Evolutionary conservation across 2,797 vertebrate species (phyloP).

Genomic region (Siniperca obscura): DNA sequence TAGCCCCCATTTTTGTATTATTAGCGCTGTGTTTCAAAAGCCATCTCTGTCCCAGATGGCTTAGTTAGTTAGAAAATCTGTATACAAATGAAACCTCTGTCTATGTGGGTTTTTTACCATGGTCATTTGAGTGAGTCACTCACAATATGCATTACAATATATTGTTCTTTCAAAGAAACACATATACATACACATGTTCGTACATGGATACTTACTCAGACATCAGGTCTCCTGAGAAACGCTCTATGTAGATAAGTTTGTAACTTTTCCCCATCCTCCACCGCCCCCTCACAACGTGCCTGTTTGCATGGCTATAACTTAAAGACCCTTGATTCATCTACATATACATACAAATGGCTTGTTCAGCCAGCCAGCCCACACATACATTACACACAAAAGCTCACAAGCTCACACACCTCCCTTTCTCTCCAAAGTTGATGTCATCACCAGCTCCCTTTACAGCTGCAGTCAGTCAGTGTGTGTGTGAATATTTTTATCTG

Average conservation of each 20-base stretch:
- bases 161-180: slow-evolving; percentile 34
- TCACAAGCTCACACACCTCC: background rate
- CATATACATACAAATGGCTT: slow-evolving; percentile 10
- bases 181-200: slow-evolving; percentile 3
- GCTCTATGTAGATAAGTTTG: slow-evolving; percentile 1
- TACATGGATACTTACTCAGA: background rate
- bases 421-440: background rate
- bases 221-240: slow-evolving; percentile 18
- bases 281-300: background rate
- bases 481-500: background rate
- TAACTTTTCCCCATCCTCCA: slow-evolving; percentile 6
- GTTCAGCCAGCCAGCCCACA: slow-evolving; percentile 19
- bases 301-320: slow-evolving; percentile 24
- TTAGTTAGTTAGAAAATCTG: slow-evolving; percentile 5
- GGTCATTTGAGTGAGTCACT: slow-evolving; percentile 15
- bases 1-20: slow-evolving; percentile 32
- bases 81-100: slow-evolving; percentile 5
- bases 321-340: slow-evolving; percentile 1
- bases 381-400: background rate
- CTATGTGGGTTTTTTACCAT: background rate
- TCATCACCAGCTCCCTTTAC: background rate
- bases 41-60: slow-evolving; percentile 54
- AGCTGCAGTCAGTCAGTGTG: background rate
- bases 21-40: slow-evolving; percentile 22
- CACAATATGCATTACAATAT: slow-evolving; percentile 7